phyloP scores from a whole-genome alignment of 2,888 invertebrate species.

The Criorhina ranunculi region DNA sequence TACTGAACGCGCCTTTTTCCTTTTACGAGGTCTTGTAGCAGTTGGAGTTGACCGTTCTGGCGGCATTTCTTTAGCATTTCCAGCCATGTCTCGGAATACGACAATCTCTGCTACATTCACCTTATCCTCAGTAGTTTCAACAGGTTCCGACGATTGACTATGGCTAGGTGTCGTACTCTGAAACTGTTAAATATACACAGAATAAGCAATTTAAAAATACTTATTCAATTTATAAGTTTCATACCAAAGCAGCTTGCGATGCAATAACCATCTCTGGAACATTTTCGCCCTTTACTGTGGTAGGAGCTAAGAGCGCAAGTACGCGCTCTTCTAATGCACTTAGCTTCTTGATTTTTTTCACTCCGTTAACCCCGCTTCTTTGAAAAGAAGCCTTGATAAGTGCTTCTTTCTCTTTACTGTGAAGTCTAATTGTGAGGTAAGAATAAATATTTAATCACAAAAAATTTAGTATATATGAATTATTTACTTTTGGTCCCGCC shows the following conservation, averaged over 20 bases:
- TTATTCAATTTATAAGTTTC: not conserved
- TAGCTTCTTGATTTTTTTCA: not conserved
- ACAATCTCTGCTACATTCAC: not conserved
- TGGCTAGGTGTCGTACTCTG: not conserved
- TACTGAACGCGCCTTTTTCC: not conserved
- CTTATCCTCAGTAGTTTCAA: not conserved
- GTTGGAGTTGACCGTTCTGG: not conserved
- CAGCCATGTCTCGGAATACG: not conserved
- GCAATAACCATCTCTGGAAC: no score
- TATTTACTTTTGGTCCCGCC: slow-evolving; percentile 29
- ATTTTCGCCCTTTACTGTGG: not conserved
- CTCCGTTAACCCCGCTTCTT: no score
- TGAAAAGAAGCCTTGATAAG: not conserved
- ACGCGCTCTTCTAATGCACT: not conserved
- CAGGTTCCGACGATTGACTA: not conserved
- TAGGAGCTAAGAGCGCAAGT: slow-evolving; percentile 1
- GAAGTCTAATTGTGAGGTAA: slow-evolving; percentile 8
- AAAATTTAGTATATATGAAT: slow-evolving; percentile 6
- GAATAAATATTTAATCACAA: slow-evolving; percentile 8
- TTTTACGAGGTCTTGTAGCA: not conserved
- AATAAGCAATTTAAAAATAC: not conserved
- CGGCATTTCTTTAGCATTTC: not conserved
- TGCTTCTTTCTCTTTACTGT: not conserved
- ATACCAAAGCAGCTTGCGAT: not conserved
- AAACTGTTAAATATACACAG: not conserved